Evolutionary conservation across 2,113 vertebrate genomes (phyloP).

Genomic region (Saccopteryx leptura): DNA sequence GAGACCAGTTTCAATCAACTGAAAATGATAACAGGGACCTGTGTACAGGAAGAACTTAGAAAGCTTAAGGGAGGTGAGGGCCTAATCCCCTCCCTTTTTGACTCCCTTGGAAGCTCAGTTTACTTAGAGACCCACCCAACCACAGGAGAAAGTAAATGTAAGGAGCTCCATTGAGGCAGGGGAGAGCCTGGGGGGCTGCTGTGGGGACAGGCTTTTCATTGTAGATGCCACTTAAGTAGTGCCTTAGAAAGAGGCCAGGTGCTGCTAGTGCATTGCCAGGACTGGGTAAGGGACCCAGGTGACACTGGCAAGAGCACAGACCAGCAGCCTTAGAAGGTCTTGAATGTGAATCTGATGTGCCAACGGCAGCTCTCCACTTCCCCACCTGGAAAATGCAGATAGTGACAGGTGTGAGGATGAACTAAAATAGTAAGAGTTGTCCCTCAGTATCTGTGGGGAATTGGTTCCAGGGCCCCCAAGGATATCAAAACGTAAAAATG

Average conservation of each 20-base stretch:
- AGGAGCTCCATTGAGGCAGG: background rate
- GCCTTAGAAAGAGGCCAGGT: background rate
- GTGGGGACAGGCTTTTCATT: background rate
- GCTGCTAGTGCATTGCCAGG: fast-evolving
- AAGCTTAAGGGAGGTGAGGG: background rate
- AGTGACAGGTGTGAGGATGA: background rate
- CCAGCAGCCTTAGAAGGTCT: no score
- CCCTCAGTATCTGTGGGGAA: no score
- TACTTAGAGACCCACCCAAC: background rate
- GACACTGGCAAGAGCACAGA: background rate
- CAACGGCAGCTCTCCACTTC: background rate
- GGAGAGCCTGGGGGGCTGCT: fast-evolving
- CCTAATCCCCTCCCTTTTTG: background rate
- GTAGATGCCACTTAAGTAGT: background rate
- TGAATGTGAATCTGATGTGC: background rate
- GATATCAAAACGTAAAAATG: background rate
- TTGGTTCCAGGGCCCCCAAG: background rate
- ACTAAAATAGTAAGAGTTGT: background rate
- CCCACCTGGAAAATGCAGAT: background rate
- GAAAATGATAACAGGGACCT: background rate
- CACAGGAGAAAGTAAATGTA: background rate
- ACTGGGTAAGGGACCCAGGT: no score
- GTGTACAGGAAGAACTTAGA: background rate
- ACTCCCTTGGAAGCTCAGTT: background rate
- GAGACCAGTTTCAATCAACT: background rate